Conservation (phyloP, 1,140 invertebrate genomes). For the Dendrolimus punctatus region DNA sequence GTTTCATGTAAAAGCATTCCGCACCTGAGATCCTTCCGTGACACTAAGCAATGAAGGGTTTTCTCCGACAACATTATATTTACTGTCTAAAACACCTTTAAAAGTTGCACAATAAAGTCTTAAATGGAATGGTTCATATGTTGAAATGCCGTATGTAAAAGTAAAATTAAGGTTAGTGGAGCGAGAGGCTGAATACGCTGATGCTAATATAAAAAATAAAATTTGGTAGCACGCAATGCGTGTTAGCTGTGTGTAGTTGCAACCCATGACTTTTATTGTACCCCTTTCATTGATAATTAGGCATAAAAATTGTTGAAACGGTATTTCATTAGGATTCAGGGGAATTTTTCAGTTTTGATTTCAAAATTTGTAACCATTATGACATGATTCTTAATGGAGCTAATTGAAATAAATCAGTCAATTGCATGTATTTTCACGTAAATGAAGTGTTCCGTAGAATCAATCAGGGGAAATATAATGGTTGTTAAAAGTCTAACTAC, state of each 20-base stretch:
- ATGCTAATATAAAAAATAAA: conserved; percentile 25
- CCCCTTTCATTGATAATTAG: conserved; percentile 3
- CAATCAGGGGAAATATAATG: too few relatives aligned
- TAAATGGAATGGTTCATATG: conserved; percentile 4
- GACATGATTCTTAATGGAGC: too few relatives aligned
- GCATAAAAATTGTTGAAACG: too few relatives aligned
- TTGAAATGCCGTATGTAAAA: conserved; percentile 6
- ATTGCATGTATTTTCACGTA: too few relatives aligned
- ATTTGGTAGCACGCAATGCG: conserved; percentile 28
- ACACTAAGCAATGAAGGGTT: conserved; percentile 41
- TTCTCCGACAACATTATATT: conserved; percentile 16
- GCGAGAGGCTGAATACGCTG: conserved; percentile 37
- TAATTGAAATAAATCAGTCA: too few relatives aligned
- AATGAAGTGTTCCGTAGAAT: too few relatives aligned
- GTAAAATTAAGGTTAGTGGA: conserved; percentile 45
- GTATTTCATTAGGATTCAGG: too few relatives aligned
- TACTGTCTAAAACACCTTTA: conserved; percentile 8
- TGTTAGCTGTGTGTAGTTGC: conserved; percentile 11
- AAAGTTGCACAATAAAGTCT: conserved; percentile 5
- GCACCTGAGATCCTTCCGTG: conserved; percentile 49
- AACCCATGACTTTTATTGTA: neutral
- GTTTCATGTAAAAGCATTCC: conserved; percentile 44
- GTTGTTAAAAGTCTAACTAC: too few relatives aligned
- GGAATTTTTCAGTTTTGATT: too few relatives aligned
- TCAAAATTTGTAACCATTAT: too few relatives aligned